Base-by-base conservation (phyloP, 1,140 invertebrate species). In the Nasonia giraulti region DNA sequence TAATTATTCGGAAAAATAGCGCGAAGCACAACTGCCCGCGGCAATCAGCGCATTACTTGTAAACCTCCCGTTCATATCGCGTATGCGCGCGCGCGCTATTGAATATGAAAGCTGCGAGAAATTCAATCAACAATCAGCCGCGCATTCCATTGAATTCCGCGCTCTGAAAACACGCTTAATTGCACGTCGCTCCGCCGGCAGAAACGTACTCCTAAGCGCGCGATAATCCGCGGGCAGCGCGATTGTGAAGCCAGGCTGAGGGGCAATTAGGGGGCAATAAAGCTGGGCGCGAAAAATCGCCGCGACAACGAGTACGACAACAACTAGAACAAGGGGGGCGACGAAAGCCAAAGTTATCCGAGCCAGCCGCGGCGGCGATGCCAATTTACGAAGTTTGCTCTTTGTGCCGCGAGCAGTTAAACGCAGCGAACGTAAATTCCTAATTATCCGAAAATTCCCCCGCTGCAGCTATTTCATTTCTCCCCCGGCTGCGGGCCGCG, bases 321-420 rank as follows among this genome's bases (percentile, higher is more conserved):
- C n/a, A 66, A 66, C 14, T 11, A 71, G 27, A 31, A 33, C 31
- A 71, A 71, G 2, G 1, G 10, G 10, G 10, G 6, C 71, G 31
- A 17, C 1, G 71, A 10, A n/a, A 44, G 74, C 23, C 74, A 47
- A 76, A 76, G 74, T 76, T 37, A 37, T 76, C 10, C 12, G 6
- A 33, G 10, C 5, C 23, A 74, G 27, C 20, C 1, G 6, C 20
- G 20, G 27, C 20, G 31, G 6, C 20, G 20, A 44, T 47, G 20
- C 71, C 31, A 74, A 74, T 44, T 75, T 75, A 44, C 74, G 0
- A 47, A 75, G 74, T 75, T 75, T 23, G 40, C 17, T 37, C 40
- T 44, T 75, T 75, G 33, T 73, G 31, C 23, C 8, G n/a, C 8
- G 0, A 27, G 68, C 71, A 68, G 37, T 47, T 69, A 69, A 80